phyloP scores from a whole-genome alignment of 1,140 invertebrate species.

The Leptinotarsa undecemlineata region DNA sequence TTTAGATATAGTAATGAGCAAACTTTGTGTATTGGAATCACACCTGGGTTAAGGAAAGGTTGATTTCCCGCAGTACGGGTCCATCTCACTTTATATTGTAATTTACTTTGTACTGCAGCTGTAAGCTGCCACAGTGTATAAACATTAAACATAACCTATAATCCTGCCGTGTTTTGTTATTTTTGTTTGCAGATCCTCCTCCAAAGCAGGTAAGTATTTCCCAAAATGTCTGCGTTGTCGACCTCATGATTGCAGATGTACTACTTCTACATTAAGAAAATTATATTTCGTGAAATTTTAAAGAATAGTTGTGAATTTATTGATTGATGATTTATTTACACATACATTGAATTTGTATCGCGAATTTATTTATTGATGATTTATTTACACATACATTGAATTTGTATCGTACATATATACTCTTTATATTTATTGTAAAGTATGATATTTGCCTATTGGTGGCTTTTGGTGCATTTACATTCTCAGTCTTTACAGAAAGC shows the following conservation, averaged over 20 bases:
- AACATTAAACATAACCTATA: slow-evolving; percentile 40
- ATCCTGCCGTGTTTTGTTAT: slow-evolving; percentile 33
- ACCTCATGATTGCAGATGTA: too few relatives aligned
- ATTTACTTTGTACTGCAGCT: slow-evolving; percentile 32
- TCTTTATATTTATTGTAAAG: not conserved
- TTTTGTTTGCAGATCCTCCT: slow-evolving; percentile 30
- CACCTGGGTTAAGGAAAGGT: slow-evolving; percentile 17
- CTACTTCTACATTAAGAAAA: too few relatives aligned
- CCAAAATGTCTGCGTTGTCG: not conserved
- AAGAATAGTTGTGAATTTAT: too few relatives aligned
- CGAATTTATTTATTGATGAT: too few relatives aligned
- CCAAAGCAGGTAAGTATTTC: slow-evolving; percentile 20
- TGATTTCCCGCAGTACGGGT: slow-evolving; percentile 24
- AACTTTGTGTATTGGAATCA: slow-evolving; percentile 20
- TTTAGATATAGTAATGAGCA: not conserved
- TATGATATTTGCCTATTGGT: not conserved
- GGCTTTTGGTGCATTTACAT: not conserved
- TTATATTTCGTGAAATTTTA: too few relatives aligned
- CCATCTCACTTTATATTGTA: slow-evolving; percentile 31
- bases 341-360: too few relatives aligned
- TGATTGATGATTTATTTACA: too few relatives aligned
- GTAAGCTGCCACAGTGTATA: slow-evolving; percentile 28
- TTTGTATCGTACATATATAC: too few relatives aligned
- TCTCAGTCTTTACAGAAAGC: too few relatives aligned
- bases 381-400: too few relatives aligned